Evolutionary conservation across 2,113 vertebrate species (phyloP).

Genomic region (Triplophysa siluroides): DNA sequence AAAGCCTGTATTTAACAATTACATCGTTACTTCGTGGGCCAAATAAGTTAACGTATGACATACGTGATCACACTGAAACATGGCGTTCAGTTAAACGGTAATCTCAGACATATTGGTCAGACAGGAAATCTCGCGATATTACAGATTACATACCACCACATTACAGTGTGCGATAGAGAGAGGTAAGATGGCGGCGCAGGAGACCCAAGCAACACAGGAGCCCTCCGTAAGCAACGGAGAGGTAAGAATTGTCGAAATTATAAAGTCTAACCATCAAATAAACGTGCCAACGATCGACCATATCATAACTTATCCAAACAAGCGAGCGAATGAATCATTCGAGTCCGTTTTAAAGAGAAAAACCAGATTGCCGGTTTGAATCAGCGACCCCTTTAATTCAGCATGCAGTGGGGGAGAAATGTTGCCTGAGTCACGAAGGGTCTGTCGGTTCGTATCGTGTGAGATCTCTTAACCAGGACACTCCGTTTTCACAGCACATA

Average conservation of each 20-base stretch:
- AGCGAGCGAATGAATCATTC: background rate
- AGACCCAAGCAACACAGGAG: conserved; percentile 67
- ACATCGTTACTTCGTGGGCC: too few relatives aligned
- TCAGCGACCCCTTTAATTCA: conserved; percentile 38
- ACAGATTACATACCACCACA: conserved; percentile 54
- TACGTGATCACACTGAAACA: too few relatives aligned
- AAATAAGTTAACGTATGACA: background rate
- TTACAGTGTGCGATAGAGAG: conserved; percentile 71
- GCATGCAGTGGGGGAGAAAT: conserved; percentile 16
- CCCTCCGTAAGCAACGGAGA: conserved; percentile 75
- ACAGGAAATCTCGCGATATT: conserved; percentile 67
- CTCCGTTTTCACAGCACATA: background rate
- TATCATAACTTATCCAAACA: background rate
- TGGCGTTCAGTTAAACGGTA: too few relatives aligned
- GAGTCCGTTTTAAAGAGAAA: background rate
- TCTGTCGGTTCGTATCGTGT: background rate
- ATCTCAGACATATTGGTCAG: too few relatives aligned
- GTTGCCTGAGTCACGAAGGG: background rate
- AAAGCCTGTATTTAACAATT: too few relatives aligned
- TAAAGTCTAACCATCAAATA: background rate
- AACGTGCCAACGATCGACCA: background rate
- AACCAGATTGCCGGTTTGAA: conserved; percentile 46
- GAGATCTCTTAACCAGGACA: background rate
- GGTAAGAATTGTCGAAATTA: conserved; percentile 71
- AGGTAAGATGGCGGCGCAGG: conserved; percentile 81